Evolutionary conservation across 2,888 invertebrate genomes (phyloP).

Genomic region (Synergus laeviventris): DNA sequence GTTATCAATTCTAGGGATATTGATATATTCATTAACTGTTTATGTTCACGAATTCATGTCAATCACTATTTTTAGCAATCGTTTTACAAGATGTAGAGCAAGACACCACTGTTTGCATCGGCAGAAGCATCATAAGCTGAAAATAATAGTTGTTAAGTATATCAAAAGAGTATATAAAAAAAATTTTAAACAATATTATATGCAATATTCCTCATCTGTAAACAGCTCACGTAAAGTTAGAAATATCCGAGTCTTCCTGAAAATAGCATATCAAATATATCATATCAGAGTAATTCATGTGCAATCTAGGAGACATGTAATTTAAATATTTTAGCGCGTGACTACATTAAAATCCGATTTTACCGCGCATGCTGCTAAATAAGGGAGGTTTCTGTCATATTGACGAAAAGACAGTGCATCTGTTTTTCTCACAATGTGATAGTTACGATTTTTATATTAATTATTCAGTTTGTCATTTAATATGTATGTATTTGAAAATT

Average conservation of each 20-base stretch:
- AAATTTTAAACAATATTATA: constrained; percentile 11
- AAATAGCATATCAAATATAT: constrained; percentile 39
- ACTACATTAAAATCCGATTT: constrained; percentile 7
- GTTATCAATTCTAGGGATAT: constrained; percentile 27
- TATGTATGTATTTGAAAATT: constrained; percentile 12
- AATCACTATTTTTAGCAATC: constrained; percentile 33
- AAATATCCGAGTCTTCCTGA: constrained; percentile 40
- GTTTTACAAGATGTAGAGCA: constrained; percentile 32
- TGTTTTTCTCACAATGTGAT: constrained; percentile 19
- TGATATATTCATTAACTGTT: constrained; percentile 31
- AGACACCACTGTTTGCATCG: background rate
- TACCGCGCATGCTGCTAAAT: background rate
- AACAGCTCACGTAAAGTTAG: constrained; percentile 36
- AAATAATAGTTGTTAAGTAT: constrained; percentile 31
- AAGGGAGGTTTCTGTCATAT: background rate
- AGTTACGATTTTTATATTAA: constrained; percentile 14
- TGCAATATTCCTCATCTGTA: constrained; percentile 34
- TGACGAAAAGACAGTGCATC: constrained; percentile 4
- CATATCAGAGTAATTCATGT: constrained; percentile 18
- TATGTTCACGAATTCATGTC: constrained; percentile 32
- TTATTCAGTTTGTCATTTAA: constrained; percentile 20
- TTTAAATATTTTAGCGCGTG: constrained; percentile 36
- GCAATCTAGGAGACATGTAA: background rate
- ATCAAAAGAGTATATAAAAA: constrained; percentile 6
- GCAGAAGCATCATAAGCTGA: constrained; percentile 25